Evolutionary conservation across 2,113 vertebrate genomes (phyloP).

Genomic region (Psilopsiagon aurifrons): DNA sequence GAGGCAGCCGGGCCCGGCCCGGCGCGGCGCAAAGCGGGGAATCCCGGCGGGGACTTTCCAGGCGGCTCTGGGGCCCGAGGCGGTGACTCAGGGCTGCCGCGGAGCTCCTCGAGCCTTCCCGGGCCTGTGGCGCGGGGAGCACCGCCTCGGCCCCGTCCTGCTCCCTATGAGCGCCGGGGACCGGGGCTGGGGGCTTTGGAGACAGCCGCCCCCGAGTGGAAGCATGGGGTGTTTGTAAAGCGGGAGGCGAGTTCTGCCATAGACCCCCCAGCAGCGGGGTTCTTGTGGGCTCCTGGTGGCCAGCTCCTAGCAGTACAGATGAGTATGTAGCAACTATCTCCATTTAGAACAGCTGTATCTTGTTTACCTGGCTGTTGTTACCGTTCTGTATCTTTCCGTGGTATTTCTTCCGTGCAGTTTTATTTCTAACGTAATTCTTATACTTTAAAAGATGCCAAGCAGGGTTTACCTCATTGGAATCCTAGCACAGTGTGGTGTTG

Average conservation of each 20-base stretch:
- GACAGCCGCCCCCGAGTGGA: neutral
- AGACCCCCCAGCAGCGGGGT: neutral
- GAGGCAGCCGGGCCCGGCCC: neutral
- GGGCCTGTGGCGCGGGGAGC: neutral
- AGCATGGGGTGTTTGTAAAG: neutral
- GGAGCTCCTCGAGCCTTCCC: neutral
- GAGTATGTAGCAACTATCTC: fast-evolving
- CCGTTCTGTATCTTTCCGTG: neutral
- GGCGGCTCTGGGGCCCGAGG: neutral
- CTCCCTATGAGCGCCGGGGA: fast-evolving
- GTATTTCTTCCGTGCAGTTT: neutral
- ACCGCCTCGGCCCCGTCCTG: neutral
- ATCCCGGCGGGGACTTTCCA: neutral
- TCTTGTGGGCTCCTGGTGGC: neutral
- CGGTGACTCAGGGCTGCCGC: neutral
- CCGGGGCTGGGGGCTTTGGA: fast-evolving
- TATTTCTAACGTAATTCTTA: neutral
- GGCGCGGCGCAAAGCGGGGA: neutral
- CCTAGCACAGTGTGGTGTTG: neutral
- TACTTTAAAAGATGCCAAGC: neutral
- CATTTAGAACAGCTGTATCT: neutral
- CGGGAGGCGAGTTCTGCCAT: neutral
- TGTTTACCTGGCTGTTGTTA: neutral
- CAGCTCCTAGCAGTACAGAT: fast-evolving
- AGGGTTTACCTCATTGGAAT: neutral